Evolutionary conservation across 1,140 invertebrate species (phyloP), one percentile per base, ranked within the genome.

Genomic region (Aphaenogaster ashmeadi): DNA sequence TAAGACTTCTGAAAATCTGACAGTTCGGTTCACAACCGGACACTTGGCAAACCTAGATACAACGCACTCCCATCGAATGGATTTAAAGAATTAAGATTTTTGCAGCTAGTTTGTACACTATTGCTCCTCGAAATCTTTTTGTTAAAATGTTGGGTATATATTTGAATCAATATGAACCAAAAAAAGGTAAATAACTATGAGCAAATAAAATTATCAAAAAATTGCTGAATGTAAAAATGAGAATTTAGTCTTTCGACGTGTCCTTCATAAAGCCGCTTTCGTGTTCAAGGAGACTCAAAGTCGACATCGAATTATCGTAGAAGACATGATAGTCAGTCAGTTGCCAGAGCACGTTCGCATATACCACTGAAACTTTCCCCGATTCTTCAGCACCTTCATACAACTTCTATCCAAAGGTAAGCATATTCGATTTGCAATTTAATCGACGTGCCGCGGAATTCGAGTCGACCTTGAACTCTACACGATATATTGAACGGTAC

Each of bases 351-450:
- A 77, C 74, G 58, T 78, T 66, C 60, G 58, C 41, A 41, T 47
- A 67, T 47, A 54, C 36, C 27, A 18, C 8, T 52, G 60, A 80
- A 84, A 84, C 80, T 84, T 84, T 84, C 41, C 27, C 54, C 54
- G 33, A 74, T 84, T 84, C 80, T 84, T 84, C 69, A 50, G 69
- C 54, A n/a, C 52, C 54, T 60, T 84, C 80, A 21, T 52, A 67
- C 67, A 52, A 67, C 52, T 83, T 66, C 15, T n/a, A 71, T 69
- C 50, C 36, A n/a, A 81, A 81, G 52, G 50, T 56, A 60, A 74
- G 54, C 50, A 86, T 86, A 86, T 86, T 79, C 83, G 75, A 86
- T 86, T 86, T 64, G 47, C 47, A 80, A 41, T 66, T 60, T 80
- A 75, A 86, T 86, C 74, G 74, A 86, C 62, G 15, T 78, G 74